Conservation (phyloP, 2,113 vertebrate genomes). For the Tinamus guttatus region DNA sequence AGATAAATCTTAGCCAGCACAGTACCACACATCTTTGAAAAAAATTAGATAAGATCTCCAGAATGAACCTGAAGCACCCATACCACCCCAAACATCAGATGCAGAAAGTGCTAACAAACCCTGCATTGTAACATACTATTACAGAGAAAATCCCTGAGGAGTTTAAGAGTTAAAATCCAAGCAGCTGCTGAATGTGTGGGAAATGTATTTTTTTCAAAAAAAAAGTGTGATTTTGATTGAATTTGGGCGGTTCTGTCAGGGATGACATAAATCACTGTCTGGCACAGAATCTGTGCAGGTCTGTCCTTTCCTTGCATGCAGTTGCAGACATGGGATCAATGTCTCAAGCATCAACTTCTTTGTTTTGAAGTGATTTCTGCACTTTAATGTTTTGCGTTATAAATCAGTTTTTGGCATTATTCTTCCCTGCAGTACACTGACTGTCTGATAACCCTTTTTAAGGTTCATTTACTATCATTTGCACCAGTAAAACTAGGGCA, state of each 20-base stretch:
- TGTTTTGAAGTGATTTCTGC: not conserved
- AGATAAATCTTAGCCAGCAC: not conserved
- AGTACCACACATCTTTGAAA: not conserved
- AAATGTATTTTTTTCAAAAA: not conserved
- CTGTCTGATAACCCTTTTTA: not conserved
- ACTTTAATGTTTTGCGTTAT: not conserved
- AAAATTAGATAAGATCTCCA: not conserved
- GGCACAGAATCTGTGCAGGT: not conserved
- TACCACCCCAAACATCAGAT: not conserved
- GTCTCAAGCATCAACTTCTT: not conserved
- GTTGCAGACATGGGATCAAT: not conserved
- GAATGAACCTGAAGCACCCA: not conserved
- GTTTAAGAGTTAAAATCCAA: not conserved
- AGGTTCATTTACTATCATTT: not conserved
- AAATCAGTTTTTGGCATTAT: not conserved
- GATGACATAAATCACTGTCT: not conserved
- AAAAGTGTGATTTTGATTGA: not conserved
- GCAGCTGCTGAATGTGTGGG: not conserved
- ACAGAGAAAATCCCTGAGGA: not conserved
- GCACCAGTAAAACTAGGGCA: conserved; percentile 1
- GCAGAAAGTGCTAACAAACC: not conserved
- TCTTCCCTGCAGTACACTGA: not conserved
- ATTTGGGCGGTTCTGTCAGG: not conserved
- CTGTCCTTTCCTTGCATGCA: not conserved
- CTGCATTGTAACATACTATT: not conserved